phyloP scores from a whole-genome alignment of 2,113 vertebrate species.

The Miniopterus natalensis region DNA sequence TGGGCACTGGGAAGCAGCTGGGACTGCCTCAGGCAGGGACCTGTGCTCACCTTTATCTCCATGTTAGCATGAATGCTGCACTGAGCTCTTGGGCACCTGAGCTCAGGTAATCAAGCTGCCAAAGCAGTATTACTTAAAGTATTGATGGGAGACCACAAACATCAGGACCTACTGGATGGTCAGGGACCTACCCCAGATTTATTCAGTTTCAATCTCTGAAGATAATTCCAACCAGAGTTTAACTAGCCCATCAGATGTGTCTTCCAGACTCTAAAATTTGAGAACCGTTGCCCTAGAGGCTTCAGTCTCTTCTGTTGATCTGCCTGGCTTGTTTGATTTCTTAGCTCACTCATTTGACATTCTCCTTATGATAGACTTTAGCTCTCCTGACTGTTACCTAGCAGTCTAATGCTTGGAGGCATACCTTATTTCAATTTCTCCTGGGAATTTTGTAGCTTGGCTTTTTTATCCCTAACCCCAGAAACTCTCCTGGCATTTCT shows the following conservation, averaged over 20 bases:
- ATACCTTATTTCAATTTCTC: neutral
- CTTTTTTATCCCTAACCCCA: neutral
- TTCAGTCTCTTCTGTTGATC: neutral
- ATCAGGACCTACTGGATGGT: neutral
- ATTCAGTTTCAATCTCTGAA: neutral
- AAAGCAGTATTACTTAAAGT: neutral
- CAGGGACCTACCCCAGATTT: neutral
- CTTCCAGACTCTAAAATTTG: neutral
- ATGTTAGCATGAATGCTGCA: neutral
- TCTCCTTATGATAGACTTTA: neutral
- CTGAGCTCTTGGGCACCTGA: neutral
- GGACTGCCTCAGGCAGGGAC: neutral
- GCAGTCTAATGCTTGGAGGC: neutral
- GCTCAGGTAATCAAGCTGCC: neutral
- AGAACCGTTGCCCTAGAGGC: neutral
- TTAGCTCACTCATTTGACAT: neutral
- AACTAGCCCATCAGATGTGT: neutral
- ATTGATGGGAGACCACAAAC: fast-evolving
- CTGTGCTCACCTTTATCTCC: neutral
- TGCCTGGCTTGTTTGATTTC: neutral
- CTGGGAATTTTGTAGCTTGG: neutral
- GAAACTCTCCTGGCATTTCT: neutral
- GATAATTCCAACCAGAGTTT: neutral
- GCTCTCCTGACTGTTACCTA: neutral
- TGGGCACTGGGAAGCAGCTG: neutral